Evolutionary conservation across 2,113 vertebrate genomes (phyloP), one percentile per base, ranked within the genome.

Genomic region (Hassar affinis): DNA sequence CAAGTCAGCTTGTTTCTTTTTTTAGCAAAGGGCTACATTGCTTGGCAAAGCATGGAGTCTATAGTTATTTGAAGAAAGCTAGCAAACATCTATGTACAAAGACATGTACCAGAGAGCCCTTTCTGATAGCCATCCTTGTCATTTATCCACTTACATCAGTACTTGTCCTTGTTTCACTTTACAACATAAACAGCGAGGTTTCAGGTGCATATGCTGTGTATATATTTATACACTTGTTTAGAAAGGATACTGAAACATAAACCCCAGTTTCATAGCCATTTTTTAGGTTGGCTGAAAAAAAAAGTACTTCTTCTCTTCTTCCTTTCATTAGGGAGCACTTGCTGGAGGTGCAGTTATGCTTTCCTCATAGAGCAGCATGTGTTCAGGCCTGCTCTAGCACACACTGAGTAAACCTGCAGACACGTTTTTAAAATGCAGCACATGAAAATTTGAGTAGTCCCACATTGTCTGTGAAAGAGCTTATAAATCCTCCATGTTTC

Each of bases 361-460:
- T 78, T 56, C 77, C 62, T 79, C 68, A n/a, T 49, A 78, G 56
- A 54, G 27, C 62, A 83, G 59, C 79, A 62, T 80, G 77, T 77
- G 74, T 56, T 77, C 51, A 56, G 51, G 35, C 51, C 71, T 68
- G 51, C 54, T 45, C n/a, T 45, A 80, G 71, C 51, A 68, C 77
- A 49, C 62, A 47, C 66, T 81, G 83, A 88, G 68, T 62, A 75
- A 79, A 88, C 74, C 78, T 88, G 86, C 85, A 89, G 85, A 83
- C 83, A 59, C 56, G 84, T 84, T 88, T 88, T 86, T 15, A 71
- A 79, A 78, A 81, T 66, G 79, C 82, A 83, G 85, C 86, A 80
- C 84, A 87, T 79, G 86, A 86, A 86, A 85, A 54, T 78, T 82
- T 79, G 47, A 89, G 86, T 80, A 61, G 86, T 91, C 87, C 85